Percentiles rank a stretch among this genome's conserved stretches.
These are phyloP conservation scores for Plumapathes pennacea DNA, from an alignment of 92 coral and sea anemone genomes.

Conservation along the genomic window DNA sequence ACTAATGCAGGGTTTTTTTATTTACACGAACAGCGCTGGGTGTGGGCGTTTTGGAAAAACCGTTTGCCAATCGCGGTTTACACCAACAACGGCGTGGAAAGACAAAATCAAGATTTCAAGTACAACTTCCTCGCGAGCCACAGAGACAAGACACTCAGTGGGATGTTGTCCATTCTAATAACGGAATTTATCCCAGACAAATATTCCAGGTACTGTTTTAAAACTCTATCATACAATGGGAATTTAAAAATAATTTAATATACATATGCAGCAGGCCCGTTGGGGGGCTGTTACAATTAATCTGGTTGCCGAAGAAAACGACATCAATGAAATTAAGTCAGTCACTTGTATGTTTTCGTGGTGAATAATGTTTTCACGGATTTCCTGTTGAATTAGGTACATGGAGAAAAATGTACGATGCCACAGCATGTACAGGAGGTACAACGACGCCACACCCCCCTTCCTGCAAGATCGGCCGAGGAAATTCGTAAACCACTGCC, in stretches of 20 bases:
- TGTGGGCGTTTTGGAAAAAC: conserved; percentile 41
- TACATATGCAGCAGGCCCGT: too few species aligned
- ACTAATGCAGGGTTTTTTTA: background rate
- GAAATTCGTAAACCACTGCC: conserved; percentile 24
- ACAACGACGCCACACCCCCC: conserved; percentile 27
- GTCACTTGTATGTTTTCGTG: too few species aligned
- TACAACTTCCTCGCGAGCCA: conserved; percentile 18
- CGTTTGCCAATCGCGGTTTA: conserved; percentile 21
- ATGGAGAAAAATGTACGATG: conserved; percentile 19
- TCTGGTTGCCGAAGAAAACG: too few species aligned
- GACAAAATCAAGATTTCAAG: conserved; percentile 47
- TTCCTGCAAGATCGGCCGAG: conserved; percentile 47
- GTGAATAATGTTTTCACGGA: too few species aligned
- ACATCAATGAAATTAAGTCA: too few species aligned
- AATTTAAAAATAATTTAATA: background rate
- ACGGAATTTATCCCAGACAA: conserved; percentile 48
- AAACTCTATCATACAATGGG: background rate
- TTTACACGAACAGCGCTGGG: conserved; percentile 60
- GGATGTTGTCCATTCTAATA: conserved; percentile 45
- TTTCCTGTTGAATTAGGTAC: conserved; percentile 14
- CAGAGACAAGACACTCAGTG: conserved; percentile 31
- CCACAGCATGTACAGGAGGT: conserved; percentile 15
- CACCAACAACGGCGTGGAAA: conserved; percentile 57
- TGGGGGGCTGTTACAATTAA: too few species aligned
- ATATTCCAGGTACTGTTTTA: conserved; percentile 24